phyloP scores from a whole-genome alignment of 2,888 invertebrate genomes.

The Habroteleia sp. region DNA sequence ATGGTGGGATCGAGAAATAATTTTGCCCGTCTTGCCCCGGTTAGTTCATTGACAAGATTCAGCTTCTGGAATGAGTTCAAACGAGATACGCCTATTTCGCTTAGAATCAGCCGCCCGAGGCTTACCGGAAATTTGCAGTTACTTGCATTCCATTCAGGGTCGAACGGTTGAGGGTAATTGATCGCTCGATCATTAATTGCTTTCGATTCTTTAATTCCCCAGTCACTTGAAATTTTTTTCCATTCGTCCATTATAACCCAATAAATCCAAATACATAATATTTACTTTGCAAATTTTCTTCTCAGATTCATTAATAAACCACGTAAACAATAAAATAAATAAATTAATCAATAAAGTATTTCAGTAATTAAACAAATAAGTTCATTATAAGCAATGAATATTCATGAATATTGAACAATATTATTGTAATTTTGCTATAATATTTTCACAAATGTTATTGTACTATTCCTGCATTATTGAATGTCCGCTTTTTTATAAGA shows the following conservation, averaged over 20 bases:
- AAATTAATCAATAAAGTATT: too few species aligned
- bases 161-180: constrained; percentile 65
- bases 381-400: too few species aligned
- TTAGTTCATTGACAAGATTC: constrained; percentile 55
- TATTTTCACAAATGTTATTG: too few species aligned
- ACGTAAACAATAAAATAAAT: too few species aligned
- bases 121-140: constrained; percentile 78
- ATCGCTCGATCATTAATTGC: constrained; percentile 60
- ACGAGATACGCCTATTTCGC: constrained; percentile 66
- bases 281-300: too few species aligned
- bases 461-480: too few species aligned
- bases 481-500: too few species aligned
- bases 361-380: too few species aligned
- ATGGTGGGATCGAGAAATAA: constrained; percentile 7
- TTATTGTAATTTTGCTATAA: too few species aligned
- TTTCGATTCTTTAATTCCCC: constrained; percentile 51
- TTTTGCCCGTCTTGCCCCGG: constrained; percentile 29
- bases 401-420: too few species aligned
- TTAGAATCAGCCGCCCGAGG: constrained; percentile 61
- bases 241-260: constrained; percentile 16
- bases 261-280: too few species aligned
- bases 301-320: too few species aligned
- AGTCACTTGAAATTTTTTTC: constrained; percentile 43
- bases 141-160: constrained; percentile 75
- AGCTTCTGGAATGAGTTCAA: constrained; percentile 52